Base-by-base conservation (phyloP, 2,888 invertebrate genomes). In the Diaperis boleti region DNA sequence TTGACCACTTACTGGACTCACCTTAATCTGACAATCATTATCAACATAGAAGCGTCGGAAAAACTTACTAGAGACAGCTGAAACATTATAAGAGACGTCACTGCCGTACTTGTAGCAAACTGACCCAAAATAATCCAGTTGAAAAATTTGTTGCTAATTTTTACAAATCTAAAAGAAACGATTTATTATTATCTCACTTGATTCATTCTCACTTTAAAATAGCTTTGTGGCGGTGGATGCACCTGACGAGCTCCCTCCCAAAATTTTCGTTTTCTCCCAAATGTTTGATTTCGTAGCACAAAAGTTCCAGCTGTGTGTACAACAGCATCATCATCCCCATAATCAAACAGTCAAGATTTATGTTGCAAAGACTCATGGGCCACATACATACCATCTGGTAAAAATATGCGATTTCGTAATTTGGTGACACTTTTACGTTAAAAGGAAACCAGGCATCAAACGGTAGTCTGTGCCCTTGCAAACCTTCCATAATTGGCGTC, bases 361-460 rank as follows among this genome's bases (percentile, higher is more conserved):
- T 44, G 7, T 20, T 44, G 5, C 13, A 44, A 1, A 44, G 22
- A 44, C 22, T 13, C 22, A 18, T 26, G n/a, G 26, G 26, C 44
- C 41, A 41, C 15, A 41, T 41, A 18, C 41, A 15, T 6, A 15
- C 6, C 1, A 41, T 3, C 7, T 71, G 69, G 13, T 70, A 64
- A 4, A 66, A 8, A 39, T 69, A 71, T 8, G 61, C 59, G 1
- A 67, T 4, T 45, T 63, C 60, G 49, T 61, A 69, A 13, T 39
- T 11, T 5, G 65, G 59, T n/a, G 49, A 35, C 10, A 15, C 15
- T 5, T 55, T 33, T 3, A 61, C 29, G n/a, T 70, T 45, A 18
- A 68, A 63, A 6, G 71, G 71, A 59, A 66, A 71, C 71, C 71
- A 69, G 5, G 68, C 61, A 6, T 20, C 20, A 31, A 61, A 39